Evolutionary conservation across 92 coral and sea anemone genomes (phyloP).

Genomic region (Anthopleura xanthogrammica): DNA sequence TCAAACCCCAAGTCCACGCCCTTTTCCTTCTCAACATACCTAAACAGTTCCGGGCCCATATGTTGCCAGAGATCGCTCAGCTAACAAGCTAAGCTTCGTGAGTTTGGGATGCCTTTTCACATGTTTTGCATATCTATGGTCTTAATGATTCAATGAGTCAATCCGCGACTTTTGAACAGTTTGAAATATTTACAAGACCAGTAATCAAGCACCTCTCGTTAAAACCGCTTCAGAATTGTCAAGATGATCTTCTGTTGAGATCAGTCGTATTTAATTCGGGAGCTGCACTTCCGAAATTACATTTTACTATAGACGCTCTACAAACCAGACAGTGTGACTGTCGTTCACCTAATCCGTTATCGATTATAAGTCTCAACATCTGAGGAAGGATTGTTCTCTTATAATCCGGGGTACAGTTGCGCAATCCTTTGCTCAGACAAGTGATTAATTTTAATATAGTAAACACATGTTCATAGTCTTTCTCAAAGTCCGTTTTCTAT

Average conservation of each 20-base stretch:
- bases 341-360: too few relatives aligned
- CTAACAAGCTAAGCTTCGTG: background rate
- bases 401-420: too few relatives aligned
- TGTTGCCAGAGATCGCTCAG: background rate
- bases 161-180: background rate
- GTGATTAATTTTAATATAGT: too few relatives aligned
- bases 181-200: background rate
- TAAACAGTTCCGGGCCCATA: background rate
- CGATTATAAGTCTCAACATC: too few relatives aligned
- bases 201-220: background rate
- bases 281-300: background rate
- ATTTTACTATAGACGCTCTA: background rate
- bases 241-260: too few relatives aligned
- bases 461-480: too few relatives aligned
- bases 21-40: background rate
- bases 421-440: too few relatives aligned
- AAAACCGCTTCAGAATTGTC: background rate
- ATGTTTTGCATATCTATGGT: background rate
- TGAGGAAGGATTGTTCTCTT: too few relatives aligned
- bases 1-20: background rate
- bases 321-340: too few relatives aligned
- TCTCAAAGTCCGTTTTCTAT: too few relatives aligned
- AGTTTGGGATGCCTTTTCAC: constrained; percentile 8
- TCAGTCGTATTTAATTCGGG: too few relatives aligned
- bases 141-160: background rate